Evolutionary conservation across 2,888 invertebrate species (phyloP), one percentile per base, ranked within the genome.

Genomic region (Philaethria dido): DNA sequence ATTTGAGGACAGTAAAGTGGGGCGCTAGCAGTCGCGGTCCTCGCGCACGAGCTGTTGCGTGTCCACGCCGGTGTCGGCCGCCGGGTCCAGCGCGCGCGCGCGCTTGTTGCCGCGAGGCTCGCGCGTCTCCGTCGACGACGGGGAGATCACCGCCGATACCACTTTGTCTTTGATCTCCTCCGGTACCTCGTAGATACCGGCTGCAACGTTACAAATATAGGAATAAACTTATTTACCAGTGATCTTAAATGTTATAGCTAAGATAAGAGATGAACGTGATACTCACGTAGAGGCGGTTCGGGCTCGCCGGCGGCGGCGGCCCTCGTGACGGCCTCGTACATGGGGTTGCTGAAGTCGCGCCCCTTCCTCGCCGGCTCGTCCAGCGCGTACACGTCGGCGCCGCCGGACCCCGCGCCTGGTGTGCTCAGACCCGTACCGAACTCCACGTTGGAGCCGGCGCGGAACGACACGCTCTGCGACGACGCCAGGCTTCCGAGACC

Each of bases 311-410:
- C 78, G 44, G 80, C 81, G 72, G 94, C 94, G 62, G 94, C 94
- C 72, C 95, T 93, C 74, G 96, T 95, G 64, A 96, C 96, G 57
- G 97, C 98, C 81, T 99, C 99, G 88, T 99, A 99, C 97, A 99
- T 98, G 57, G 99, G 99, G 92, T 99, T 99, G 80, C 97, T 97
- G 93, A 99, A 99, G 89, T 99, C 99, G 62, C 98, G 93, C 67
- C 95, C 96, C 86, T 97, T 97, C 75, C 95, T 94, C 75, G 84
- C 79, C 39, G 79, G 94, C 71, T 97, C 96, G 78, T 96, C 96
- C 78, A 97, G 81, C 63, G 92, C 96, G 87, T 97, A 97, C 68
- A 96, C 97, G 47, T 95, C 95, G 79, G 96, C 95, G 83, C 95
- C 95, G 33, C 81, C 78, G 65, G 79, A 72, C 4, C 79, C 73